phyloP scores from a whole-genome alignment of 2,113 vertebrate species.

The Podarcis raffonei region DNA sequence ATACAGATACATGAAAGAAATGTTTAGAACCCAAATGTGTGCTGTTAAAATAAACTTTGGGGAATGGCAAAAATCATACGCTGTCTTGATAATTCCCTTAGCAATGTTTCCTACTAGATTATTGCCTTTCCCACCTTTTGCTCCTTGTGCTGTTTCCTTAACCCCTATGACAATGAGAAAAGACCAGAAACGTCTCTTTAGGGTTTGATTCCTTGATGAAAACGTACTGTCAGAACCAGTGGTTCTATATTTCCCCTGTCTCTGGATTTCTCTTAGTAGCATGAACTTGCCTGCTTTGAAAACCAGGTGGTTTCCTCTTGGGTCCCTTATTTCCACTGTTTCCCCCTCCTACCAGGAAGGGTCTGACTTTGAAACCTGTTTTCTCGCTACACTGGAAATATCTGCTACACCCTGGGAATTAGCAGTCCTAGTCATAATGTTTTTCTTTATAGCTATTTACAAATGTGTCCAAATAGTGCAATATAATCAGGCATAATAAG shows the following conservation, averaged over 20 bases:
- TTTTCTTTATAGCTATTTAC: conserved; percentile 62
- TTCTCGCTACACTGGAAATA: conserved; percentile 56
- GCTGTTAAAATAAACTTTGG: not conserved
- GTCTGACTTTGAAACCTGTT: conserved; percentile 58
- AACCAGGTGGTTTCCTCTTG: conserved; percentile 38
- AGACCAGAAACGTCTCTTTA: conserved; percentile 3
- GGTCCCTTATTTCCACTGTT: not conserved
- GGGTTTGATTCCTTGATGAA: conserved; percentile 23
- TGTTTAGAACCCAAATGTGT: not conserved
- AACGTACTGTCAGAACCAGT: conserved; percentile 29
- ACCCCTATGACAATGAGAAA: not conserved
- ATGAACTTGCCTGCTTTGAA: conserved; percentile 49
- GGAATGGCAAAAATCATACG: not conserved
- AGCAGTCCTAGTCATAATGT: conserved; percentile 57
- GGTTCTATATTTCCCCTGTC: not conserved
- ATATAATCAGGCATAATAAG: conserved; percentile 59
- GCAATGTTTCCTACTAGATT: not conserved
- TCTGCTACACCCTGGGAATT: conserved; percentile 70
- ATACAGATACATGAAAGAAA: not conserved
- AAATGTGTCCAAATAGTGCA: conserved; percentile 73
- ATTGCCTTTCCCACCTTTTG: not conserved
- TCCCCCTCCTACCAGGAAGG: conserved; percentile 48
- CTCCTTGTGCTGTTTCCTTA: not conserved
- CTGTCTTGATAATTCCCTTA: not conserved
- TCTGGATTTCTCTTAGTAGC: not conserved